phyloP scores from a whole-genome alignment of 92 coral and sea anemone genomes.

The Scolanthus callimorphus region DNA sequence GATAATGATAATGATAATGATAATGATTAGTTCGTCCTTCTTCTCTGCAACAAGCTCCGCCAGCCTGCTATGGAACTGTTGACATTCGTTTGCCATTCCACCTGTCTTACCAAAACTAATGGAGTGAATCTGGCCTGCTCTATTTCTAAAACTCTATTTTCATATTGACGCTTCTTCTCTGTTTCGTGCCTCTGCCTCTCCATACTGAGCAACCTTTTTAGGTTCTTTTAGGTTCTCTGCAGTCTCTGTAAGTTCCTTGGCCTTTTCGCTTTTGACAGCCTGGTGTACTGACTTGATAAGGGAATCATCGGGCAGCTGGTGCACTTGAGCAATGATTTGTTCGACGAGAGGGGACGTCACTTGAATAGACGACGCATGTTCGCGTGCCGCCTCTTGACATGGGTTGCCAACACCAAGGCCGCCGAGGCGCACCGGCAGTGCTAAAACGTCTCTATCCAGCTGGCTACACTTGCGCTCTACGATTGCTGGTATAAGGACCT shows the following conservation, averaged over 20 bases:
- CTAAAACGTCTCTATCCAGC: conserved; percentile 29
- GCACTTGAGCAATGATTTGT: conserved; percentile 27
- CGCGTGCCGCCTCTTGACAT: conserved; percentile 2
- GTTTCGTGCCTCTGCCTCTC: too few relatives aligned
- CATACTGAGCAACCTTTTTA: too few relatives aligned
- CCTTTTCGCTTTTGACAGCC: conserved; percentile 31
- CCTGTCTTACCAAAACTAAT: too few relatives aligned
- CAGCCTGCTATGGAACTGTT: too few relatives aligned
- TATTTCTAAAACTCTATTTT: too few relatives aligned
- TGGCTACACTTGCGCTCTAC: conserved; percentile 11
- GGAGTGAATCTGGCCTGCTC: conserved; percentile 17
- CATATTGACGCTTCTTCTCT: too few relatives aligned
- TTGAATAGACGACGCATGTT: conserved; percentile 20
- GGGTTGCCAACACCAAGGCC: conserved; percentile 23
- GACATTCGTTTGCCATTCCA: too few relatives aligned
- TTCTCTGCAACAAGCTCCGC: too few relatives aligned
- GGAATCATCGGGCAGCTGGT: conserved; percentile 39
- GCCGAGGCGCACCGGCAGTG: conserved; percentile 23
- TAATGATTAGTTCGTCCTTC: conserved; percentile 1
- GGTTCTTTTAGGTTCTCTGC: conserved; percentile 16
- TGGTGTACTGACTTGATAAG: conserved; percentile 21
- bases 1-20: conserved; percentile 3
- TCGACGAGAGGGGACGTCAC: conserved; percentile 27
- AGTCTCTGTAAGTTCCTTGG: conserved; percentile 12
- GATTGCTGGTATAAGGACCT: conserved; percentile 16